Evolutionary conservation across 92 coral and sea anemone species (phyloP), one percentile per base, ranked within the genome.

Genomic region (Paragorgia papillata): DNA sequence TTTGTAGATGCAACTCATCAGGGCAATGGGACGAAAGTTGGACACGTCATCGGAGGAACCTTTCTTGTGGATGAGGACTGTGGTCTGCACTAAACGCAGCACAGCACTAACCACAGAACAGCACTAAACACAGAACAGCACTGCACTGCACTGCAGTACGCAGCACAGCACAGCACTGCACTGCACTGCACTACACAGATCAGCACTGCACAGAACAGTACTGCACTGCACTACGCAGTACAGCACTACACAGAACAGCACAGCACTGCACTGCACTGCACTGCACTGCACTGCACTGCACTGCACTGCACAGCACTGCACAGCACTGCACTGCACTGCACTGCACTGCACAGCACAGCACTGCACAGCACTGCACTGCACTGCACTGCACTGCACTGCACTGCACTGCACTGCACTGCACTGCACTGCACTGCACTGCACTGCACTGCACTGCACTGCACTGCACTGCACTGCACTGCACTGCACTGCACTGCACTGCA

Each of bases 341-440:
- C 58, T 5, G 58, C 26, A 51, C 58, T 51, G 58, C 26, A 51
- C 58, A 17, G 58, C 26, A 51, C 58, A 17, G 58, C 26, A 51
- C 58, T 51, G 58, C 58, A 51, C 58, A 17, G 58, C 58, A 51
- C 58, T 5, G 58, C 58, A 51, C 58, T 62, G 68, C 20, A 62
- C 68, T 25, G 68, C 44, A 32, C 19, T 62, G 68, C 40, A 62
- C 68, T 9, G 44, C 68, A 62, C 40, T 62, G 68, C 30, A 62
- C 68, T 1, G 40, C 44, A 62, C 34, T 62, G 68, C 40, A 62
- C 68, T 1, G 41, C 68, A 62, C 44, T 62, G 68, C 40, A 62
- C 68, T 25, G 44, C 40, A 62, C 40, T 29, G 44, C 44, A 62
- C 68, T 1, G 34, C 68, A 62, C 34, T 62, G 44, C 40, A 62